Evolutionary conservation across 2,113 vertebrate genomes (phyloP).

Genomic region (human (Homo sapiens)): GRCh38 chr3:52500001-52500500

Average conservation of each 20-base stretch:
- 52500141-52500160: not conserved
- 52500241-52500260: not conserved
- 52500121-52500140: not conserved
- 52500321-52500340: not conserved
- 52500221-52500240: not conserved
- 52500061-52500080: not conserved
- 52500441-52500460: accelerated
- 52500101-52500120: not conserved
- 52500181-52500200: not conserved
- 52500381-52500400: not conserved
- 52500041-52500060: no score
- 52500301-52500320: not conserved
- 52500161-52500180: not conserved
- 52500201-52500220: accelerated
- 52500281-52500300: not conserved
- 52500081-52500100: not conserved
- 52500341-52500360: not conserved
- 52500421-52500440: not conserved
- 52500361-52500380: not conserved
- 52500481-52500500: not conserved
- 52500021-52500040: no score
- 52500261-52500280: not conserved
- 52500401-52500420: not conserved
- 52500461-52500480: not conserved
- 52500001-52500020: no score